Percentiles rank a stretch among this genome's conserved stretches.
Conservation (phyloP, 1,140 invertebrate species). For the Andrena cerasifolii region DNA sequence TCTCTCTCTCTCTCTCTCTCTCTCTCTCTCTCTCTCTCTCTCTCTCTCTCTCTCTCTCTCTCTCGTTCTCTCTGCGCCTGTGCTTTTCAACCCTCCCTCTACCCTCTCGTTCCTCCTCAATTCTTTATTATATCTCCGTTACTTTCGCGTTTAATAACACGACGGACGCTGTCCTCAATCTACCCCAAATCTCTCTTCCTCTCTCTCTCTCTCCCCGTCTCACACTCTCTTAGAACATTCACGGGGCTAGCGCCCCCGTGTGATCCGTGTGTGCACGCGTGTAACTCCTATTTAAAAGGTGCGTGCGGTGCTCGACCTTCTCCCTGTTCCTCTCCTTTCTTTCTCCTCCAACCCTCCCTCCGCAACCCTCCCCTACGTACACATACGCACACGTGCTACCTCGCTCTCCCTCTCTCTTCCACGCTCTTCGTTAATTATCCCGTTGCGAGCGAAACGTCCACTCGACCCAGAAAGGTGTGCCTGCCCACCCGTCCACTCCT, state of each 20-base stretch:
- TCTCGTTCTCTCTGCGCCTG: slow-evolving; percentile 20
- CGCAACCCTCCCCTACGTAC: not conserved
- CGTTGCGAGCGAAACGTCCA: slow-evolving; percentile 49
- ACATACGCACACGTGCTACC: not conserved
- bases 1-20: slow-evolving; percentile 19
- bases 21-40: slow-evolving; percentile 20
- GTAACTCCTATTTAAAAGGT: slow-evolving; percentile 38
- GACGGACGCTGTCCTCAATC: slow-evolving; percentile 64
- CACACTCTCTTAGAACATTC: slow-evolving; percentile 34
- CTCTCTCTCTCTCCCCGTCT: slow-evolving; percentile 1
- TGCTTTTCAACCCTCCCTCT: slow-evolving; percentile 44
- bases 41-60: slow-evolving; percentile 23
- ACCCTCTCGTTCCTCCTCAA: slow-evolving; percentile 28
- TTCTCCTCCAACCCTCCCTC: too few species aligned
- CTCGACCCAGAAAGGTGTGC: slow-evolving; percentile 46
- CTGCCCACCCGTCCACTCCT: too few species aligned
- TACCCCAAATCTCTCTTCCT: slow-evolving; percentile 61
- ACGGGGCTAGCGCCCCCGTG: slow-evolving; percentile 67
- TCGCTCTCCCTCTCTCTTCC: not conserved
- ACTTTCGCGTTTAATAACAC: slow-evolving; percentile 47
- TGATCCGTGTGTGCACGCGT: slow-evolving; percentile 34
- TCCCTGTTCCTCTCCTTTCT: not conserved
- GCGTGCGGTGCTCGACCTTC: slow-evolving; percentile 28
- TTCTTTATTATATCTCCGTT: slow-evolving; percentile 48
- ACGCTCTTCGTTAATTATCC: slow-evolving; percentile 40